A percentile compares a stretch with the other conserved stretches of the same genome.
These are phyloP conservation scores for Agonopterix heracliana DNA, from an alignment of 2,888 invertebrate species.

Conservation along the genomic window DNA sequence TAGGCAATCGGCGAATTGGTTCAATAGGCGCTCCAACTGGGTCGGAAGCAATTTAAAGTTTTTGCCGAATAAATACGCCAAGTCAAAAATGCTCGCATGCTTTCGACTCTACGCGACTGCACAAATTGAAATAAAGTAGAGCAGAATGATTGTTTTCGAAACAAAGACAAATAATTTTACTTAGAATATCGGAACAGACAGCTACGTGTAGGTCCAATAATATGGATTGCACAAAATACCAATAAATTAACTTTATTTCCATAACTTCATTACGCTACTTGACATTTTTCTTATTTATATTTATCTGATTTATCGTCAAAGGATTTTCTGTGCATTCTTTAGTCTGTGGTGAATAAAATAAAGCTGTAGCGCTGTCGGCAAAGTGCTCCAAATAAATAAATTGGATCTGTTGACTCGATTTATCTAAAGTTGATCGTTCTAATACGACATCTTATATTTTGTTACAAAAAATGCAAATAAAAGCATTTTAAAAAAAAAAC, in stretches of 20 bases:
- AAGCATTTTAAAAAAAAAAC: background rate
- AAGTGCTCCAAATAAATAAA: conserved; percentile 41
- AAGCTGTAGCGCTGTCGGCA: conserved; percentile 32
- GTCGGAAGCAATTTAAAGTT: conserved; percentile 73
- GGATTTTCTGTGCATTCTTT: no score
- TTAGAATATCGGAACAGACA: background rate
- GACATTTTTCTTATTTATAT: no score
- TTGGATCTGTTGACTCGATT: conserved; percentile 35
- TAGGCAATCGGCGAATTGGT: conserved; percentile 56
- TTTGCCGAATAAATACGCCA: conserved; percentile 63
- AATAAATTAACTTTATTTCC: no score
- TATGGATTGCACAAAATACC: no score
- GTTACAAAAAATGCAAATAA: background rate
- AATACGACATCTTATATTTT: conserved; percentile 10
- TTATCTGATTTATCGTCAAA: no score
- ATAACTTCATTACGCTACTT: no score
- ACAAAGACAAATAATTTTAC: background rate
- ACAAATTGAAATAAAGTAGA: conserved; percentile 27
- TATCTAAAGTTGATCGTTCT: conserved; percentile 32
- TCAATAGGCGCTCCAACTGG: conserved; percentile 58
- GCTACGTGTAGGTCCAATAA: no score
- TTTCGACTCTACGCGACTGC: conserved; percentile 36
- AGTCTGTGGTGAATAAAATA: conserved; percentile 22
- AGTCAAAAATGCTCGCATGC: conserved; percentile 54
- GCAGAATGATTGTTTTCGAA: background rate